Evolutionary conservation across 2,888 invertebrate genomes (phyloP), one percentile per base, ranked within the genome.

Genomic region (Acleris sparsana): DNA sequence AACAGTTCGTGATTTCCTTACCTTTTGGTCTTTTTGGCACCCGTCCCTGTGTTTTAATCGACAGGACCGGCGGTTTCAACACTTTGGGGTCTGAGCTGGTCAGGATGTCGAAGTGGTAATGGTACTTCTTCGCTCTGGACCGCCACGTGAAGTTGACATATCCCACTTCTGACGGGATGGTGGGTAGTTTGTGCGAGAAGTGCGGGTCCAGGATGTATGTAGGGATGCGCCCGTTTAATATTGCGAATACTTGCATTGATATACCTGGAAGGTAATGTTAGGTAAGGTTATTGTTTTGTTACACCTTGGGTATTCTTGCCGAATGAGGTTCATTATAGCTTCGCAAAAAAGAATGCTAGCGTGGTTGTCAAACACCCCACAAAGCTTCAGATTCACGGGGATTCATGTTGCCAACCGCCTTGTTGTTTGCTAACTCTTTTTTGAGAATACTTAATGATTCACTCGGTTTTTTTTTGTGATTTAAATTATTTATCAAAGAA

Each of bases 81-180:
- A 98, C 95, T 74, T 95, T 95, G 73, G 97, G 96, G 83, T 98
- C 96, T 76, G 95, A 96, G 7, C 97, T 97, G 78, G 96, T 95
- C 72, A 98, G 92, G 63, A 95, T 94, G 84, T 97, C 97, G 84
- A 98, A 98, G 84, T 97, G 95, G 84, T 98, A 98, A 79, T 94
- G 95, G 84, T 97, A 97, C 81, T 96, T 96, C 84, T 96, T 96
- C 72, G 93, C 92, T 18, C 97, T 96, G 1, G 97, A 96, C 80
- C 96, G 95, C 98, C 97, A 97, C 53, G 97, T 97, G 82, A 98
- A 97, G 88, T 97, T 97, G 1, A 97, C 97, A 83, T 95, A 96
- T 69, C 96, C 96, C 25, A 98, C 97, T 92, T 98, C 98, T 5
- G 97, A 96, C 2, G 98, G 98, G 80, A 99, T 98, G 65, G 97